Evolutionary conservation across 2,888 invertebrate genomes (phyloP).

Genomic region (Sialis lutaria): DNA sequence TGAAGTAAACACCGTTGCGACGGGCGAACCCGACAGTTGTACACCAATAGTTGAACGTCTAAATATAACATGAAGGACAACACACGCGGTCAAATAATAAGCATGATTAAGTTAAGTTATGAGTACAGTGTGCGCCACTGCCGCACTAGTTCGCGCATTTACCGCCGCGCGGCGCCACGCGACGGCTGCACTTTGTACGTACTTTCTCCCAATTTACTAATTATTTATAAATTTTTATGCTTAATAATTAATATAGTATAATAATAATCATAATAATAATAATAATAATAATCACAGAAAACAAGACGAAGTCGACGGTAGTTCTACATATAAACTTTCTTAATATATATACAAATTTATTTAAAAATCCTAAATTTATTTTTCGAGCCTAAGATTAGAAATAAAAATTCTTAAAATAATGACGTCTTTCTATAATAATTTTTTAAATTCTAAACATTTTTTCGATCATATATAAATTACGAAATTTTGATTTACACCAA

Average conservation of each 20-base stretch:
- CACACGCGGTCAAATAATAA: slow-evolving; percentile 7
- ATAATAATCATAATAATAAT: background rate
- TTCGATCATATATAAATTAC: slow-evolving; percentile 13
- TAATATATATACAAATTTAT: slow-evolving; percentile 43
- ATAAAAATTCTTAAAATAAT: slow-evolving; percentile 3
- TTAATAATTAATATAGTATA: background rate
- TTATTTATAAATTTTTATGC: background rate
- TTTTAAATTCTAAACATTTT: slow-evolving; percentile 4
- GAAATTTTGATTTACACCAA: slow-evolving; percentile 33
- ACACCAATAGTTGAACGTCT: slow-evolving; percentile 24
- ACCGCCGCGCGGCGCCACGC: background rate
- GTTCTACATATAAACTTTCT: slow-evolving; percentile 1
- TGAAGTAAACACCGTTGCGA: slow-evolving; percentile 37
- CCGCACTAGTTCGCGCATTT: background rate
- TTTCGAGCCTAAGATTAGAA: slow-evolving; percentile 35
- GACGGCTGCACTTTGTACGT: background rate
- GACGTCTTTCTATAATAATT: slow-evolving; percentile 1
- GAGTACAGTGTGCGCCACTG: background rate
- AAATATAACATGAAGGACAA: slow-evolving; percentile 6
- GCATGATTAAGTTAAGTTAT: slow-evolving; percentile 7
- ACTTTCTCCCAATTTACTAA: background rate
- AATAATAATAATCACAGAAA: background rate
- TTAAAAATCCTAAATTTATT: slow-evolving; percentile 52
- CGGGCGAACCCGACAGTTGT: slow-evolving; percentile 17
- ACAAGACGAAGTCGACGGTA: background rate